Percentiles rank a stretch among this genome's conserved stretches.
Evolutionary conservation across 1,140 invertebrate genomes (phyloP).

Genomic region (Drosophila pachea): DNA sequence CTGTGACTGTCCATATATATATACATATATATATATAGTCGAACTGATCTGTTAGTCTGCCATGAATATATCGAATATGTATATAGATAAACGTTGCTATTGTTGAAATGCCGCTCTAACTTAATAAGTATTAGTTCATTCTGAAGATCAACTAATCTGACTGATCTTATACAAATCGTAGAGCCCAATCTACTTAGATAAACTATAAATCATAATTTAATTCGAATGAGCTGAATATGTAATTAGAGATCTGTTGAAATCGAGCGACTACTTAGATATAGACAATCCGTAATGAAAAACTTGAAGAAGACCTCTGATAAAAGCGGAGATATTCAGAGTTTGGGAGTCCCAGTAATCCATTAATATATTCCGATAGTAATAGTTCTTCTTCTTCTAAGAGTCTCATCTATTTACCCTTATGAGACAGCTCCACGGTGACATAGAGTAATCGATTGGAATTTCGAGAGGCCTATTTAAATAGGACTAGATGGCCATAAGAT

Average conservation of each 20-base stretch:
- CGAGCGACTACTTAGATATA: no score
- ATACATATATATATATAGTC: not conserved
- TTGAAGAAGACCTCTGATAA: no score
- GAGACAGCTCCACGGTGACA: no score
- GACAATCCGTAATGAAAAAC: no score
- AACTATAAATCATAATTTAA: not conserved
- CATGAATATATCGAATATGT: not conserved
- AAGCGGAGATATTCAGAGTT: no score
- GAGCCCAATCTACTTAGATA: not conserved
- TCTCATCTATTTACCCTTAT: no score
- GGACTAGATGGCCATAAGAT: not conserved
- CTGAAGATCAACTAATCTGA: conserved; percentile 1
- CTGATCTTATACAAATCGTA: conserved; percentile 6
- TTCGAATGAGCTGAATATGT: not conserved
- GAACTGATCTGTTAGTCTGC: not conserved
- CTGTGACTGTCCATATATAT: not conserved
- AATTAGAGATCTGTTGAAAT: not conserved
- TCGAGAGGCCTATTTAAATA: no score
- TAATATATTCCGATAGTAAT: no score
- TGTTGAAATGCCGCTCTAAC: not conserved
- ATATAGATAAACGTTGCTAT: not conserved
- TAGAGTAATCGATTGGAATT: no score
- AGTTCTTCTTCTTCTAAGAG: no score
- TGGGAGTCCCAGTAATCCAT: no score
- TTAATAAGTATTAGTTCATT: conserved; percentile 17